Conservation (phyloP, 1,140 invertebrate genomes). For the Euura lappo region DNA sequence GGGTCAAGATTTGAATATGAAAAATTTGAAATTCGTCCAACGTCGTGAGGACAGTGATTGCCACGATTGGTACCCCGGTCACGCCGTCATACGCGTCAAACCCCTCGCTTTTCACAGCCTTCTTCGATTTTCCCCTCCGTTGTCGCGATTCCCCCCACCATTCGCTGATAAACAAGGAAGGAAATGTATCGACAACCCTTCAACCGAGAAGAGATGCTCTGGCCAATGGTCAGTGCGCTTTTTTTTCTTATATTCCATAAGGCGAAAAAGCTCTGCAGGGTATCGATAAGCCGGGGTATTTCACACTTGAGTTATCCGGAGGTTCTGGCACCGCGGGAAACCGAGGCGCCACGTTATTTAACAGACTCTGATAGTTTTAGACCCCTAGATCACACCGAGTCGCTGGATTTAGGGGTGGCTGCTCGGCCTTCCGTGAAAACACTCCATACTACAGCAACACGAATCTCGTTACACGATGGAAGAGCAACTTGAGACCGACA, state of each 20-base stretch:
- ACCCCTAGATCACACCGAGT: background rate
- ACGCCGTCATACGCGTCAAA: slow-evolving; percentile 62
- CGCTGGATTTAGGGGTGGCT: background rate
- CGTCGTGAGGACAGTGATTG: slow-evolving; percentile 57
- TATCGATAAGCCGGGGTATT: background rate
- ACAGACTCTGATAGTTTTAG: background rate
- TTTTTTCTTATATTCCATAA: too few relatives aligned
- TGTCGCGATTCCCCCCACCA: slow-evolving; percentile 22
- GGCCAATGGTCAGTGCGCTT: too few relatives aligned
- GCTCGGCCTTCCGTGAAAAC: background rate
- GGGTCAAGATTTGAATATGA: slow-evolving; percentile 56
- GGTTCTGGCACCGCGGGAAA: background rate
- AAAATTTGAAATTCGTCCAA: slow-evolving; percentile 57
- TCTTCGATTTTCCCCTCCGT: background rate
- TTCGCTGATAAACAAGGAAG: background rate
- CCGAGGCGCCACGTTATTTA: background rate
- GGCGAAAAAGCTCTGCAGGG: background rate
- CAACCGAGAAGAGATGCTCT: too few relatives aligned
- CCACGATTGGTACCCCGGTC: slow-evolving; percentile 54
- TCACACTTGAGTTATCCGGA: background rate
- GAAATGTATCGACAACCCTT: too few relatives aligned
- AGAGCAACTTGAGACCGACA: too few relatives aligned
- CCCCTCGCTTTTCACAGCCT: slow-evolving; percentile 24
- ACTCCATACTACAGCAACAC: background rate
- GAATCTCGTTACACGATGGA: too few relatives aligned